These are phyloP conservation scores for Coreius guichenoti DNA, from an alignment of 2,797 vertebrate species.

Conservation along the genomic window DNA sequence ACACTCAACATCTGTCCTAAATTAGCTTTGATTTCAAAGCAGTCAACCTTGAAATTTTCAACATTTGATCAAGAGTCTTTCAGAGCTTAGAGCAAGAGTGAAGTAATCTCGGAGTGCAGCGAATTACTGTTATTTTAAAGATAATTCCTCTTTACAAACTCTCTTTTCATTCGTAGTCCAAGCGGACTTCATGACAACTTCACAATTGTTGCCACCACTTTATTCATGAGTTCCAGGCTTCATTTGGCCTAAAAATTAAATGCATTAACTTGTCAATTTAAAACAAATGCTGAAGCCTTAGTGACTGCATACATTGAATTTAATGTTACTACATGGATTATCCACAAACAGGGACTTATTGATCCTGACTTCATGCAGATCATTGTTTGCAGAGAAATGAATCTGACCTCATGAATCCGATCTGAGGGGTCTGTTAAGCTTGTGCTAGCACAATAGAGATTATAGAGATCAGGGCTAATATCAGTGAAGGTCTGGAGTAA, in stretches of 20 bases:
- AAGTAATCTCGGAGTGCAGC: constrained; percentile 45
- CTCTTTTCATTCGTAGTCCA: background rate
- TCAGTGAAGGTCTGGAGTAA: constrained; percentile 12
- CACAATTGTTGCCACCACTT: constrained; percentile 5
- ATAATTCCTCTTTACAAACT: constrained; percentile 43
- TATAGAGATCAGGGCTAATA: constrained; percentile 20
- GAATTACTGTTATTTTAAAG: constrained; percentile 51
- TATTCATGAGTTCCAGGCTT: background rate
- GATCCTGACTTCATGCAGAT: constrained; percentile 35
- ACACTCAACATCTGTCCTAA: constrained; percentile 60
- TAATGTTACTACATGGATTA: background rate
- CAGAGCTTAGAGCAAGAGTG: constrained; percentile 45
- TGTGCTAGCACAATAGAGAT: constrained; percentile 30
- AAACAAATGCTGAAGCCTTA: constrained; percentile 6
- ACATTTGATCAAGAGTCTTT: constrained; percentile 46
- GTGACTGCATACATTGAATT: background rate
- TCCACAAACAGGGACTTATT: background rate
- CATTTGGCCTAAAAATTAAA: constrained; percentile 2
- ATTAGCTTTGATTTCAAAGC: constrained; percentile 62
- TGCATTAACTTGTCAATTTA: background rate
- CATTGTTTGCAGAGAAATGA: constrained; percentile 43
- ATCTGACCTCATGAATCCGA: constrained; percentile 47
- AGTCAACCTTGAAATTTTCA: constrained; percentile 56
- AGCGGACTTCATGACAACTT: constrained; percentile 52
- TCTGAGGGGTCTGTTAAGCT: constrained; percentile 34